phyloP scores from a whole-genome alignment of 2,888 invertebrate species.

The Galerucella nymphaeae region DNA sequence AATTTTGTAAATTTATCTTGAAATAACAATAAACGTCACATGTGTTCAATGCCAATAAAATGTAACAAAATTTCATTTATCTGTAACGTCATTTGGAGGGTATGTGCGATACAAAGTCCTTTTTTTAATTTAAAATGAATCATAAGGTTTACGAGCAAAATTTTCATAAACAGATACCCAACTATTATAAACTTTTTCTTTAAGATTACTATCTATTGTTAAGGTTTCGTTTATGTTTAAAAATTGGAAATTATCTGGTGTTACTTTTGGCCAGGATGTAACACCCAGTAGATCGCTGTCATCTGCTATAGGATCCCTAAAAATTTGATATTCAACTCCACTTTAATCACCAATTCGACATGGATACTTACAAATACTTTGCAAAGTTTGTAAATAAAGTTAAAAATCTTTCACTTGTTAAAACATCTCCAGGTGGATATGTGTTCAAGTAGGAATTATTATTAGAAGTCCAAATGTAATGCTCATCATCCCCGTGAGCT shows the following conservation, averaged over 20 bases:
- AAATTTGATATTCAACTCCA: background rate
- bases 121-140: background rate
- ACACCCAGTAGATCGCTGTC: constrained; percentile 35
- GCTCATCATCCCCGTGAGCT: constrained; percentile 46
- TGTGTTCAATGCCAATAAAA: too few relatives aligned
- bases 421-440: constrained; percentile 29
- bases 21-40: too few relatives aligned
- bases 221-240: constrained; percentile 43
- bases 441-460: constrained; percentile 43
- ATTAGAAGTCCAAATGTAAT: constrained; percentile 44
- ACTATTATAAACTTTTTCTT: too few relatives aligned
- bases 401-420: constrained; percentile 30
- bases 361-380: constrained; percentile 62
- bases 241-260: constrained; percentile 37
- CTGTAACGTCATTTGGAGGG: too few relatives aligned
- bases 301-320: constrained; percentile 41
- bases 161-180: too few relatives aligned
- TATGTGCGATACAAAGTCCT: too few relatives aligned
- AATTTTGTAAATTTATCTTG: too few relatives aligned
- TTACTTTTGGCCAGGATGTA: constrained; percentile 43
- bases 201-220: constrained; percentile 19
- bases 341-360: too few relatives aligned
- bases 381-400: constrained; percentile 71
- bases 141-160: background rate
- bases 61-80: too few relatives aligned